These are phyloP conservation scores for Phymorhynchus buccinoides DNA, from an alignment of 1,140 invertebrate genomes.

Conservation along the genomic window DNA sequence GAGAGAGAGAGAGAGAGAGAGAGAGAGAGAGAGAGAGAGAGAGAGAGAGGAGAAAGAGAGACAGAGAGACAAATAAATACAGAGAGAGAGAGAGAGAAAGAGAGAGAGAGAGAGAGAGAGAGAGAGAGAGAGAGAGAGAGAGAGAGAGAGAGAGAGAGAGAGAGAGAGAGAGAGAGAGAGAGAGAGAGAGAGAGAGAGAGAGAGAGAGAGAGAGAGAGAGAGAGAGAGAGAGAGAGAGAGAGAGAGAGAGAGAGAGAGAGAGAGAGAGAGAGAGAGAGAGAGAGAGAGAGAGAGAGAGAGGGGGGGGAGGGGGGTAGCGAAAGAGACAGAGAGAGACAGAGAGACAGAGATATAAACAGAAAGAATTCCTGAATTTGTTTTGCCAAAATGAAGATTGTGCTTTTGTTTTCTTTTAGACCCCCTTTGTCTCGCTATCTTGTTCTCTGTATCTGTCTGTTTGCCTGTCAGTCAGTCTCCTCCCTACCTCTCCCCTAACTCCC, in stretches of 20 bases:
- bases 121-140: background rate
- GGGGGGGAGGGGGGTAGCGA: background rate
- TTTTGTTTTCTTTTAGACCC: too few species aligned
- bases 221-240: background rate
- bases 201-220: background rate
- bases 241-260: too few species aligned
- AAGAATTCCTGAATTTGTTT: too few species aligned
- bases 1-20: too few species aligned
- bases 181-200: background rate
- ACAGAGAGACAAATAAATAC: background rate
- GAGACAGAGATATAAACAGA: background rate
- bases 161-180: background rate
- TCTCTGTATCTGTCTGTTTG: too few species aligned
- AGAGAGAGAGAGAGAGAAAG: background rate
- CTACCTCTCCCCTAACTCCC: too few species aligned
- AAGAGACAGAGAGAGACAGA: background rate
- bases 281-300: conserved; percentile 9
- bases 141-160: background rate
- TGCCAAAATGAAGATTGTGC: too few species aligned
- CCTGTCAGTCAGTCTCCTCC: too few species aligned
- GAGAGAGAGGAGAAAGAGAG: background rate
- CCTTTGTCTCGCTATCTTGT: too few species aligned
- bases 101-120: conserved; percentile 7
- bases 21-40: background rate
- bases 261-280: background rate